phyloP scores from a whole-genome alignment of 2,888 invertebrate genomes.

The Strigamia crassipes region DNA sequence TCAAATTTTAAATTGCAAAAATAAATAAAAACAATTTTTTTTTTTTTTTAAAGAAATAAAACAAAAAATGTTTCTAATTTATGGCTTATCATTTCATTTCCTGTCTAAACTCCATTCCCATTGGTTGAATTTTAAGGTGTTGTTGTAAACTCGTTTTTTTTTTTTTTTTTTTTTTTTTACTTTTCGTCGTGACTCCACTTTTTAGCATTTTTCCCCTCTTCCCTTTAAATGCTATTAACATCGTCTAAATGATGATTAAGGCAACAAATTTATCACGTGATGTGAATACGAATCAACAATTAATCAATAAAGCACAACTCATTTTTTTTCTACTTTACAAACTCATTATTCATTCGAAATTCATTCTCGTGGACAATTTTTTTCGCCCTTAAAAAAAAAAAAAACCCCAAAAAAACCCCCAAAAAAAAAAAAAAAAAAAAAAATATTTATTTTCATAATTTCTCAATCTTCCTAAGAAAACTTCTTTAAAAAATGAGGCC shows the following conservation, averaged over 20 bases:
- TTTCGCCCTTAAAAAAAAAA: not conserved
- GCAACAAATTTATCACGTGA: conserved; percentile 28
- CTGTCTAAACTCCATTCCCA: not conserved
- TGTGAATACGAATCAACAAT: conserved; percentile 28
- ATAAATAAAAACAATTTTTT: not conserved
- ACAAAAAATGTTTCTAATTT: not conserved
- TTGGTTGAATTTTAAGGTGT: conserved; percentile 4
- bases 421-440: not conserved
- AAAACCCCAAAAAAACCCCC: too few species aligned
- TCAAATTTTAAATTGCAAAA: not conserved
- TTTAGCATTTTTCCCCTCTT: not conserved
- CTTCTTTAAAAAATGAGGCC: not conserved
- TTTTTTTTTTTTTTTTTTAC: not conserved
- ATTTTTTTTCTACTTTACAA: not conserved
- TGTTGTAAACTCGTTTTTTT: conserved; percentile 16
- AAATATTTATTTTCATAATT: not conserved
- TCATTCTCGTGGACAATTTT: not conserved
- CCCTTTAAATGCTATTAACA: conserved; percentile 5
- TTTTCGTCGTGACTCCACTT: conserved; percentile 1
- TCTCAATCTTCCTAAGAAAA: not conserved
- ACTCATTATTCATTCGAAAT: not conserved
- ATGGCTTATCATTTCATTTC: not conserved
- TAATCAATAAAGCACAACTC: conserved; percentile 19
- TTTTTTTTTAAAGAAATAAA: not conserved
- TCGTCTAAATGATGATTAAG: conserved; percentile 24